Conservation (phyloP, 2,113 vertebrate species). For the Pogonocichla stellata region DNA sequence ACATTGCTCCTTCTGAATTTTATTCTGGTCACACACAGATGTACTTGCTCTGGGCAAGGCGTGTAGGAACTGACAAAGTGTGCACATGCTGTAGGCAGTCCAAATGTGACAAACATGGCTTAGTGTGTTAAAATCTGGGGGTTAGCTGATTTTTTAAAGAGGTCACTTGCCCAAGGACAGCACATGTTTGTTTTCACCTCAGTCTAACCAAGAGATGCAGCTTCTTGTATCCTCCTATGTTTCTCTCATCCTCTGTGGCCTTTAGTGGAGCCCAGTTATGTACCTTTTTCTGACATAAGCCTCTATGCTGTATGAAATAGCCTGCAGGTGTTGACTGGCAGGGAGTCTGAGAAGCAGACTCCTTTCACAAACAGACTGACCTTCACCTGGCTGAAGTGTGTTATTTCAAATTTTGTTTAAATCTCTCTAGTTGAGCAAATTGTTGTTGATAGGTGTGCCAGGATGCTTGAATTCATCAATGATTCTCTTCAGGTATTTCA, state of each 20-base stretch:
- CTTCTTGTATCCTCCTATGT: neutral
- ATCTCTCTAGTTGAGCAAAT: neutral
- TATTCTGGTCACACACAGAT: neutral
- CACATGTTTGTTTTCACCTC: neutral
- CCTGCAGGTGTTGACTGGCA: neutral
- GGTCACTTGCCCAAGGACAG: neutral
- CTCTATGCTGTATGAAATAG: neutral
- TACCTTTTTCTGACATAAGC: neutral
- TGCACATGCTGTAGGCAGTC: neutral
- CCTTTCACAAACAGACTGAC: neutral
- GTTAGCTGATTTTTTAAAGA: neutral
- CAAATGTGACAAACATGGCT: neutral
- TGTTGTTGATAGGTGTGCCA: neutral
- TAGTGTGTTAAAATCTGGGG: neutral
- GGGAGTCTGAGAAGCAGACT: neutral
- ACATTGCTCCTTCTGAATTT: neutral
- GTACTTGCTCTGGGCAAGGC: neutral
- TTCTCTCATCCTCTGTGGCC: neutral
- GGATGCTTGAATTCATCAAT: neutral
- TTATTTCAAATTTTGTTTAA: neutral
- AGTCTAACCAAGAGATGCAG: neutral
- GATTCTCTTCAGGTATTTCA: neutral
- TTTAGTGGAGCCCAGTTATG: fast-evolving
- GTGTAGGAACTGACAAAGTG: neutral
- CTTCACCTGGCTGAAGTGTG: neutral